Conservation (phyloP, 2,888 invertebrate genomes). For the Apomyelois bistriatella region DNA sequence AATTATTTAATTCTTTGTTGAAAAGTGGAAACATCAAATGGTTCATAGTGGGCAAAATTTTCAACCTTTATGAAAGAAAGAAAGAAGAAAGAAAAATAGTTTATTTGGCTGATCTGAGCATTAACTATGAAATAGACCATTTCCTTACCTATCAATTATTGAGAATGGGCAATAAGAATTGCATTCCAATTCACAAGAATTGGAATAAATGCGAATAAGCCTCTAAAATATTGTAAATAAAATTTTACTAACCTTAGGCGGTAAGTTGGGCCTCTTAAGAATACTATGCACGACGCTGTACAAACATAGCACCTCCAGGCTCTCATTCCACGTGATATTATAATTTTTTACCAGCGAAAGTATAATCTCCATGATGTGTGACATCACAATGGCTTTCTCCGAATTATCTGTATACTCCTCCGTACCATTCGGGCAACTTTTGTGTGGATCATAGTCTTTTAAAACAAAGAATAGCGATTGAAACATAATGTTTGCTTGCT, state of each 20-base stretch:
- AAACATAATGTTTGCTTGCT: slow-evolving; percentile 82
- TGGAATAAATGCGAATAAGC: too few species aligned
- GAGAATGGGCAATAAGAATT: too few species aligned
- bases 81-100: too few species aligned
- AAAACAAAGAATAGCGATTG: slow-evolving; percentile 82
- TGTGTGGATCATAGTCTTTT: slow-evolving; percentile 68
- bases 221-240: too few species aligned
- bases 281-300: slow-evolving; percentile 60
- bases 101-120: too few species aligned
- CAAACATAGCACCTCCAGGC: slow-evolving; percentile 86
- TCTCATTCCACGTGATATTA: slow-evolving; percentile 88
- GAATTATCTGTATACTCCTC: slow-evolving; percentile 45
- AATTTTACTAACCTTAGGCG: slow-evolving; percentile 51
- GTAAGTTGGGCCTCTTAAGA: slow-evolving; percentile 54
- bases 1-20: too few species aligned
- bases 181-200: too few species aligned
- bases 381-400: slow-evolving; percentile 72
- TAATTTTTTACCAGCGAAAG: slow-evolving; percentile 83
- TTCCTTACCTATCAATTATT: too few species aligned
- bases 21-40: too few species aligned
- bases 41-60: too few species aligned
- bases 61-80: too few species aligned
- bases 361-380: slow-evolving; percentile 83
- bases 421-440: slow-evolving; percentile 28
- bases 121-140: too few species aligned